These are phyloP conservation scores for Chlorops oryzae DNA, from an alignment of 1,140 invertebrate genomes.

Conservation along the genomic window DNA sequence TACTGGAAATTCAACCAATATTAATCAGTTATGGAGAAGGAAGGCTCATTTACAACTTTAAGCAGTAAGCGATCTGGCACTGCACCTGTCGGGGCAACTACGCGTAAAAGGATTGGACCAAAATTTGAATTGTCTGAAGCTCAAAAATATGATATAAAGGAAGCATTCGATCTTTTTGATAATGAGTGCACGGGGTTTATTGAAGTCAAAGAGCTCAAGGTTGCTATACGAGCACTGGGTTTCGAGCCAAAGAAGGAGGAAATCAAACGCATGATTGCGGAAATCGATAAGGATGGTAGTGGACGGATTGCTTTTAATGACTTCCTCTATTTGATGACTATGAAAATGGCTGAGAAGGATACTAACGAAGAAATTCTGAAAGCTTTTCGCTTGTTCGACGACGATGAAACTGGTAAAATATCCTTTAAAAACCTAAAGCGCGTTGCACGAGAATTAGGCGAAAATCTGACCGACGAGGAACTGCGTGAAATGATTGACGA, in stretches of 20 bases:
- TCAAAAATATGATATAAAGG: constrained; percentile 88
- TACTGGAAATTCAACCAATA: too few relatives aligned
- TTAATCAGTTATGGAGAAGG: too few relatives aligned
- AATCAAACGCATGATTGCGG: constrained; percentile 88
- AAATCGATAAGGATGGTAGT: constrained; percentile 81
- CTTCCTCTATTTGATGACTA: constrained; percentile 84
- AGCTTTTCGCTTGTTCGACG: constrained; percentile 94
- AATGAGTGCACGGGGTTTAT: constrained; percentile 79
- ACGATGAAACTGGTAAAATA: constrained; percentile 91
- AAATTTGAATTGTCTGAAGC: constrained; percentile 84
- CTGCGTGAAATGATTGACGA: constrained; percentile 97
- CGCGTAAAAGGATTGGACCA: constrained; percentile 60
- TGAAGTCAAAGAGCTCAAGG: constrained; percentile 88
- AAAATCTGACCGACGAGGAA: constrained; percentile 93
- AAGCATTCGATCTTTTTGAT: constrained; percentile 95
- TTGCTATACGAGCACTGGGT: constrained; percentile 83
- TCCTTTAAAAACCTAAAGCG: constrained; percentile 93
- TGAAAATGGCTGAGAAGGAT: constrained; percentile 95
- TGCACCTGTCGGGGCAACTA: constrained; percentile 32
- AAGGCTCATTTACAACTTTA: too few relatives aligned
- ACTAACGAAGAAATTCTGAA: constrained; percentile 93
- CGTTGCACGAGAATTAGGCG: constrained; percentile 90
- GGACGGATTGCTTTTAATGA: constrained; percentile 85
- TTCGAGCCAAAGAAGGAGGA: constrained; percentile 97
- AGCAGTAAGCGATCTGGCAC: too few relatives aligned